Conservation (phyloP, 2,888 invertebrate genomes). For the Drosophila mercatorum region DNA sequence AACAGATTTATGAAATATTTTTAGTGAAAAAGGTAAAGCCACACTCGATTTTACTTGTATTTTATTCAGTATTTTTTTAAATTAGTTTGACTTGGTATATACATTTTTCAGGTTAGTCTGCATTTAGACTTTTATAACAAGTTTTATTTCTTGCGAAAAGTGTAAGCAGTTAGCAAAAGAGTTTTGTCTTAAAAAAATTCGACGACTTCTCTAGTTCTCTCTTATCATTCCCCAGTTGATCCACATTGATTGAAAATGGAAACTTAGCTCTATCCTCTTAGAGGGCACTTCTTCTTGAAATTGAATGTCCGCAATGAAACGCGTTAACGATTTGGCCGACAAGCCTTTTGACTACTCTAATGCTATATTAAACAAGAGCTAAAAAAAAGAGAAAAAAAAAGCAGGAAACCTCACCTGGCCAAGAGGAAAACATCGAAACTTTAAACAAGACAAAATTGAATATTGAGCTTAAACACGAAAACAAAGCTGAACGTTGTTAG, state of each 20-base stretch:
- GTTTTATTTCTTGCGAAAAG: neutral
- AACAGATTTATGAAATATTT: too few species aligned
- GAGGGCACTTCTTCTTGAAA: neutral
- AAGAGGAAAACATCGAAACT: neutral
- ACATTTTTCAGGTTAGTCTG: neutral
- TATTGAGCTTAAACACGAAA: neutral
- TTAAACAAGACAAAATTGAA: neutral
- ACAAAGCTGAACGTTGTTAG: too few species aligned
- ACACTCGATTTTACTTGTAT: too few species aligned
- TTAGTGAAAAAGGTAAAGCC: too few species aligned
- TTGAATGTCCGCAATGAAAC: neutral
- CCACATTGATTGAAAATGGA: neutral
- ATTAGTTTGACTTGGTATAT: neutral
- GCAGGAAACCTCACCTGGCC: too few species aligned
- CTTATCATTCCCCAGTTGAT: neutral
- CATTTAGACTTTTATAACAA: neutral
- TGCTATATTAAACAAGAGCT: neutral
- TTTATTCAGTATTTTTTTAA: too few species aligned
- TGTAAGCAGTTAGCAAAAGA: too few species aligned
- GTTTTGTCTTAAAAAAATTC: neutral
- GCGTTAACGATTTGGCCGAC: neutral
- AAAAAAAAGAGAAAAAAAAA: neutral
- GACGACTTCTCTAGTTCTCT: neutral
- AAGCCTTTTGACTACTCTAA: neutral
- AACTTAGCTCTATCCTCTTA: slow-evolving; percentile 5